Evolutionary conservation across 2,113 vertebrate genomes (phyloP).

Genomic region (Rhynchomys soricoides): DNA sequence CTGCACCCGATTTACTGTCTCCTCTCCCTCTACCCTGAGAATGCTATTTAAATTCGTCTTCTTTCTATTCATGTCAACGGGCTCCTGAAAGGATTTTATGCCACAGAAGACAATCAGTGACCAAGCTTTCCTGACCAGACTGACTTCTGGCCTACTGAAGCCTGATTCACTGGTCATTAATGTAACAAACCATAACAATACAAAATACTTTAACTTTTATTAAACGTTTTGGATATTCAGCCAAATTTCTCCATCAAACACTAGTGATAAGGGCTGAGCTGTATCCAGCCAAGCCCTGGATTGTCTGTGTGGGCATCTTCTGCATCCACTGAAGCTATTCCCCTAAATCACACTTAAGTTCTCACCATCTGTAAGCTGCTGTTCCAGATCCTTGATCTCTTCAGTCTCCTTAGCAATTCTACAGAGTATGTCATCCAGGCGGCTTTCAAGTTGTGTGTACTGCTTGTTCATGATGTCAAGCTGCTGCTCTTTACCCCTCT

Average conservation of each 20-base stretch:
- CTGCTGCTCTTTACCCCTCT: constrained; percentile 87
- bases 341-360: constrained; percentile 48
- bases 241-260: constrained; percentile 28
- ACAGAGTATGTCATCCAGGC: constrained; percentile 91
- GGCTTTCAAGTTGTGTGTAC: constrained; percentile 89
- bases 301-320: background rate
- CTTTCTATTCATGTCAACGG: background rate
- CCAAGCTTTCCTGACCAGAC: background rate
- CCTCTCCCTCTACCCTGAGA: background rate
- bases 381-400: constrained; percentile 96
- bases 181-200: constrained; percentile 31
- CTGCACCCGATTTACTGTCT: background rate
- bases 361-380: constrained; percentile 95
- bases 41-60: constrained; percentile 7
- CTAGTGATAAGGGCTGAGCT: background rate
- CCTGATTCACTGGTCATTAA: constrained; percentile 1
- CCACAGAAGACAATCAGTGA: background rate
- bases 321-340: background rate
- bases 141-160: background rate
- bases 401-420: constrained; percentile 94
- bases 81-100: background rate
- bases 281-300: background rate
- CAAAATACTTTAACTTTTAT: background rate
- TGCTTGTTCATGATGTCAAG: constrained; percentile 90
- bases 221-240: background rate